Conservation (phyloP, 2,797 vertebrate species). For the Micropoecilia bifurca region DNA sequence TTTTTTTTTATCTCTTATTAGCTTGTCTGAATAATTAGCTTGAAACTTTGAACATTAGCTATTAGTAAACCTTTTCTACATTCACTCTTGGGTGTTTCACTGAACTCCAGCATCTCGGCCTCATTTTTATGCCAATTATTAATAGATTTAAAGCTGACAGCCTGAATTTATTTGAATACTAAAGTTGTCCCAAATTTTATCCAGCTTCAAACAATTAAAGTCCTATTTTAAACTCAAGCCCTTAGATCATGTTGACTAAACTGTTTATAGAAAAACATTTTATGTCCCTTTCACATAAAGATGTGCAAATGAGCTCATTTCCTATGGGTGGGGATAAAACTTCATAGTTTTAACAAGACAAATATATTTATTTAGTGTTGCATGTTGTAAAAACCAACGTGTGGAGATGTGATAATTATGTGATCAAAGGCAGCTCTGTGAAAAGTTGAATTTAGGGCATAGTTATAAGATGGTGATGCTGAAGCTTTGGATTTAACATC, state of each 20-base stretch:
- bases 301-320: background rate
- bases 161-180: conserved; percentile 2
- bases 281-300: conserved; percentile 10
- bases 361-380: background rate
- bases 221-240: conserved; percentile 6
- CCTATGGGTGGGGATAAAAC: background rate
- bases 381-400: background rate
- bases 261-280: background rate
- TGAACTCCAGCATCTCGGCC: conserved; percentile 1
- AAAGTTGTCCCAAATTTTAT: conserved; percentile 7
- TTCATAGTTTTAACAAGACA: background rate
- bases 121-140: conserved; percentile 19
- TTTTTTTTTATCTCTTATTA: background rate
- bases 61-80: background rate
- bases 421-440: background rate
- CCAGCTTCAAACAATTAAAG: conserved; percentile 10
- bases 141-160: conserved; percentile 22
- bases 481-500: background rate
- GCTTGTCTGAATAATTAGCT: conserved; percentile 10
- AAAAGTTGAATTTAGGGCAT: background rate
- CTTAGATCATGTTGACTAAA: conserved; percentile 11
- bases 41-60: background rate
- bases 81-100: background rate
- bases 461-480: background rate
- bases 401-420: background rate